Percentiles rank a stretch among this genome's conserved stretches.
Conservation (phyloP, 1,140 invertebrate species). For the Drosophila simulans region DNA sequence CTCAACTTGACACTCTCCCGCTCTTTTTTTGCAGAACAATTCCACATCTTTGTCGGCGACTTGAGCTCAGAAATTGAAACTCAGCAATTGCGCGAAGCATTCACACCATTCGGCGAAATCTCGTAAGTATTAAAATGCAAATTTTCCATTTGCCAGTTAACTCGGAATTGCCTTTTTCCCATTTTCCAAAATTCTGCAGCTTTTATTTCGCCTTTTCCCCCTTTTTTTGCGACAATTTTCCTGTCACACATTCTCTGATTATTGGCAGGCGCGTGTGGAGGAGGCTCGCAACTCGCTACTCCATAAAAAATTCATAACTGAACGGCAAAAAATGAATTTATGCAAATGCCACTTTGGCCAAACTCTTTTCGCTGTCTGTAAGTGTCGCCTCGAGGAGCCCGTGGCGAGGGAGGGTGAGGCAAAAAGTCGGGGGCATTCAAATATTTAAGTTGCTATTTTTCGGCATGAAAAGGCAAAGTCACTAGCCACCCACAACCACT, state of each 20-base stretch:
- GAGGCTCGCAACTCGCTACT: not conserved
- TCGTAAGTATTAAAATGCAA: slow-evolving; percentile 88
- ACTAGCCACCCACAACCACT: slow-evolving; percentile 39
- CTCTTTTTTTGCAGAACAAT: slow-evolving; percentile 91
- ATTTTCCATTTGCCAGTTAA: slow-evolving; percentile 72
- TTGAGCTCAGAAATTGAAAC: slow-evolving; percentile 99
- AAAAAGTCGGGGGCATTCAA: slow-evolving; percentile 47
- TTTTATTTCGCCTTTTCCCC: slow-evolving; percentile 34
- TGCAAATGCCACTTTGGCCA: slow-evolving; percentile 73
- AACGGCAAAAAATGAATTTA: slow-evolving; percentile 64
- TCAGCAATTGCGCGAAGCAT: slow-evolving; percentile 97
- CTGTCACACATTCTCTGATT: slow-evolving; percentile 53
- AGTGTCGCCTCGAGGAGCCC: slow-evolving; percentile 17
- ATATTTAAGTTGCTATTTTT: slow-evolving; percentile 77
- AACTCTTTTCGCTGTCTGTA: slow-evolving; percentile 71
- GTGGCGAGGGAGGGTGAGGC: not conserved
- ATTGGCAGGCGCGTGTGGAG: slow-evolving; percentile 64
- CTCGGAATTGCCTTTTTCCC: slow-evolving; percentile 49
- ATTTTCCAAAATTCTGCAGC: slow-evolving; percentile 25
- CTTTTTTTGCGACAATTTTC: slow-evolving; percentile 26
- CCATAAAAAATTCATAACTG: slow-evolving; percentile 77
- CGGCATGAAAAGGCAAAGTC: slow-evolving; percentile 64
- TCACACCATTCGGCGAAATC: slow-evolving; percentile 98
- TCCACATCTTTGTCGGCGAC: slow-evolving; percentile 99
- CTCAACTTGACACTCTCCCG: slow-evolving; percentile 23